Conservation (phyloP, 2,888 invertebrate species). For the Empis livida region DNA sequence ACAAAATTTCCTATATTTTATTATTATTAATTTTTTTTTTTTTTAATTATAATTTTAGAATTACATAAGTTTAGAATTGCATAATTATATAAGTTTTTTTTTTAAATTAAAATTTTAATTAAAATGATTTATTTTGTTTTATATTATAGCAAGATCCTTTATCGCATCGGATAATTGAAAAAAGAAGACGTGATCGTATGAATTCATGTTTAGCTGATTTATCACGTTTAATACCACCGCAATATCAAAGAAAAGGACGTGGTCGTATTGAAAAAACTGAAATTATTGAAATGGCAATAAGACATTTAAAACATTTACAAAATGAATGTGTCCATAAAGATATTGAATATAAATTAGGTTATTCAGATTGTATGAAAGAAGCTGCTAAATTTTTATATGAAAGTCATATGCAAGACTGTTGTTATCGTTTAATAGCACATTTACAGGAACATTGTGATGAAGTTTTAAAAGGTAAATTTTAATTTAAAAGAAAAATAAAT, state of each 20-base stretch:
- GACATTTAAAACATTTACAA: conserved; percentile 83
- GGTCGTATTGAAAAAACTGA: conserved; percentile 95
- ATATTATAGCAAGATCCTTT: conserved; percentile 75
- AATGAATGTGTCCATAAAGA: conserved; percentile 40
- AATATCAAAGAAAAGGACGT: conserved; percentile 87
- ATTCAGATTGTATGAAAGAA: conserved; percentile 83
- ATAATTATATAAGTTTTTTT: too few species aligned
- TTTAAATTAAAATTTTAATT: too few species aligned
- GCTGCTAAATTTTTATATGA: conserved; percentile 81
- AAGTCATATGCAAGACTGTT: conserved; percentile 69
- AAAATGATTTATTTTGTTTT: too few species aligned
- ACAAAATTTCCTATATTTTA: too few species aligned
- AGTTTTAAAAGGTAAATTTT: conserved; percentile 40
- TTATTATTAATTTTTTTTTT: too few species aligned
- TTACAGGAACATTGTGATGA: conserved; percentile 71
- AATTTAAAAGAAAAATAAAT: not conserved
- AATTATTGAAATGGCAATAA: conserved; percentile 95
- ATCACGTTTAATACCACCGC: conserved; percentile 82
- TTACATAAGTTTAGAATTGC: too few species aligned
- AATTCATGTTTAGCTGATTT: conserved; percentile 93
- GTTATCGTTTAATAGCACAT: conserved; percentile 67
- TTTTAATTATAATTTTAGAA: too few species aligned
- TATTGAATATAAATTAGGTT: conserved; percentile 62
- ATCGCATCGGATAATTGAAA: conserved; percentile 97
- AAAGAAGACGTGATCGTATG: conserved; percentile 89